Evolutionary conservation across 2,888 invertebrate genomes (phyloP).

Genomic region (Trisateles emortualis): DNA sequence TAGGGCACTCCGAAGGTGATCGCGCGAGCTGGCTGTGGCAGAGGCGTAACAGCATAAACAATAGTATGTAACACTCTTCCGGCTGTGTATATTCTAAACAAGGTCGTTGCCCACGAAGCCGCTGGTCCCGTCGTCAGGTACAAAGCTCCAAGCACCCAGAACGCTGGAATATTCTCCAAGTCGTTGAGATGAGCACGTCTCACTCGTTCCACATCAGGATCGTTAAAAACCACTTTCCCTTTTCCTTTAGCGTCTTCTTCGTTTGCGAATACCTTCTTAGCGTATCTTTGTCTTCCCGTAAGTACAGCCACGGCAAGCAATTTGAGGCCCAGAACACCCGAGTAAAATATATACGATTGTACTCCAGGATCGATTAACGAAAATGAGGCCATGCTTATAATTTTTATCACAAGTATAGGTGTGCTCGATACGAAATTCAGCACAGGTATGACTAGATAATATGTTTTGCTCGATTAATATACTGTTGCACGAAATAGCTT

Average conservation of each 20-base stretch:
- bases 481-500: background rate
- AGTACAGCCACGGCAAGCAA: constrained; percentile 2
- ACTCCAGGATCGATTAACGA: background rate
- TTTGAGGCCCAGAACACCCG: background rate
- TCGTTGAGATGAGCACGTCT: constrained; percentile 89
- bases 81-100: constrained; percentile 73
- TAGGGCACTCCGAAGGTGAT: constrained; percentile 41
- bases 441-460: background rate
- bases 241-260: constrained; percentile 1
- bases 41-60: constrained; percentile 87
- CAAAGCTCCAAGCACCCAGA: constrained; percentile 86
- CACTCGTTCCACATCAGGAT: constrained; percentile 65
- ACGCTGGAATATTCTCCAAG: constrained; percentile 90
- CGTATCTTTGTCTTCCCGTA: background rate
- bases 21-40: constrained; percentile 86
- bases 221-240: constrained; percentile 55
- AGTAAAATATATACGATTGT: constrained; percentile 1
- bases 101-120: constrained; percentile 7
- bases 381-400: background rate
- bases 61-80: constrained; percentile 88
- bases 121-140: constrained; percentile 88
- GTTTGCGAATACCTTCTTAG: background rate
- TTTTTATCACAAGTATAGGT: background rate
- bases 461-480: background rate
- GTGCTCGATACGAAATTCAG: background rate